These are phyloP conservation scores for Xiphophorus maculatus DNA, from an alignment of 2,113 vertebrate species.

Conservation along the genomic window DNA sequence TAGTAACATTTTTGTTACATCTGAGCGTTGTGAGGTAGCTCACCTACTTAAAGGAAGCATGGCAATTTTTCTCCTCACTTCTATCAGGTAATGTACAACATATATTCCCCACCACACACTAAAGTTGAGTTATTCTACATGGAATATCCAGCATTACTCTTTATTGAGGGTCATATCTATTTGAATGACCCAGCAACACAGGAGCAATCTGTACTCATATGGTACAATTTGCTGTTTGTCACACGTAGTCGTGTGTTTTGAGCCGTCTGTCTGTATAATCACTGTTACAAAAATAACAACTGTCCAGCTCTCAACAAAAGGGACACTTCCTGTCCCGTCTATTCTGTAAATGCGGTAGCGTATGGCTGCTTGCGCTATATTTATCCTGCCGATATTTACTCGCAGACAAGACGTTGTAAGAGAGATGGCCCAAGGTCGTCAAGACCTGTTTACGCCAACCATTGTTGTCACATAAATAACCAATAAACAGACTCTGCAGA, in stretches of 20 bases:
- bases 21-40: background rate
- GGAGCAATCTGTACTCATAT: background rate
- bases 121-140: background rate
- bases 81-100: background rate
- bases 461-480: constrained; percentile 73
- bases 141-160: too few species aligned
- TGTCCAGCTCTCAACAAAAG: constrained; percentile 32
- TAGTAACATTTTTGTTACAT: background rate
- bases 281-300: constrained; percentile 46
- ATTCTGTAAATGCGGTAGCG: constrained; percentile 27
- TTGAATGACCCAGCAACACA: background rate
- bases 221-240: background rate
- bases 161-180: background rate
- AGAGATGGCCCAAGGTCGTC: constrained; percentile 34
- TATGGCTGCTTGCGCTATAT: constrained; percentile 43
- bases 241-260: background rate
- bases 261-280: constrained; percentile 15
- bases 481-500: constrained; percentile 53
- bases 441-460: constrained; percentile 57
- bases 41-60: background rate
- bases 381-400: constrained; percentile 58
- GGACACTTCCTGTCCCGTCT: constrained; percentile 24
- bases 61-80: too few species aligned
- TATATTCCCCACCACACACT: background rate
- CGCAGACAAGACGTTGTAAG: constrained; percentile 17